phyloP scores from a whole-genome alignment of 1,140 invertebrate genomes.

The Drosophila lacertosa region DNA sequence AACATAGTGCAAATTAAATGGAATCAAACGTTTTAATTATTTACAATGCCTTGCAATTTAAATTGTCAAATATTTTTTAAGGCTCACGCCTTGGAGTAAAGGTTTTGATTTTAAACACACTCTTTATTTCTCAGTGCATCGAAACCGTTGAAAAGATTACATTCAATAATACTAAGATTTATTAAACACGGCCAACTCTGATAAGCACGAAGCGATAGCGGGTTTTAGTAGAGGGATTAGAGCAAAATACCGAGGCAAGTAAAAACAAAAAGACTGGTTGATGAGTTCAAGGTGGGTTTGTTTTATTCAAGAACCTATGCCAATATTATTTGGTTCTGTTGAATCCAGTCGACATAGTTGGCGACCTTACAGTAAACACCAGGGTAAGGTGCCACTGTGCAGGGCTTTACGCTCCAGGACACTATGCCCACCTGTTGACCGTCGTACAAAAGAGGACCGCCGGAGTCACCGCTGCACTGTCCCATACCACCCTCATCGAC shows the following conservation, averaged over 20 bases:
- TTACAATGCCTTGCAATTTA: no score
- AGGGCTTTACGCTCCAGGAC: slow-evolving; percentile 84
- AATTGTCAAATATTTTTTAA: no score
- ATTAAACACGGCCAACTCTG: not conserved
- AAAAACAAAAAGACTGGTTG: not conserved
- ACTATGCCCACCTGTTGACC: slow-evolving; percentile 82
- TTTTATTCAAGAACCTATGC: slow-evolving; percentile 42
- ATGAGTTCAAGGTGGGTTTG: slow-evolving; percentile 12
- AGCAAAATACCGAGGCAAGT: not conserved
- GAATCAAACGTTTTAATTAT: no score
- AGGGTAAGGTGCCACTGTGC: slow-evolving; percentile 82
- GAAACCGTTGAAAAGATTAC: not conserved
- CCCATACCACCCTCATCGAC: slow-evolving; percentile 84
- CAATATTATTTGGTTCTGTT: slow-evolving; percentile 57
- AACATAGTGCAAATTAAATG: no score
- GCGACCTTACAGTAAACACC: slow-evolving; percentile 85
- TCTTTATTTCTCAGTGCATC: not conserved
- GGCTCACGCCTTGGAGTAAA: no score
- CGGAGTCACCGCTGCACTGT: slow-evolving; percentile 85
- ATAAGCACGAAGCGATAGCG: slow-evolving; percentile 5
- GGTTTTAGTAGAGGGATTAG: not conserved
- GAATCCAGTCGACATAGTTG: slow-evolving; percentile 84
- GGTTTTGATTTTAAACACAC: no score
- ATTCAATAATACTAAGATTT: slow-evolving; percentile 8
- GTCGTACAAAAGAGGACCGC: slow-evolving; percentile 82